A percentile compares a stretch with the other conserved stretches of the same genome.
Evolutionary conservation across 1,140 invertebrate species (phyloP).

Genomic region (Melanaphis sacchari): DNA sequence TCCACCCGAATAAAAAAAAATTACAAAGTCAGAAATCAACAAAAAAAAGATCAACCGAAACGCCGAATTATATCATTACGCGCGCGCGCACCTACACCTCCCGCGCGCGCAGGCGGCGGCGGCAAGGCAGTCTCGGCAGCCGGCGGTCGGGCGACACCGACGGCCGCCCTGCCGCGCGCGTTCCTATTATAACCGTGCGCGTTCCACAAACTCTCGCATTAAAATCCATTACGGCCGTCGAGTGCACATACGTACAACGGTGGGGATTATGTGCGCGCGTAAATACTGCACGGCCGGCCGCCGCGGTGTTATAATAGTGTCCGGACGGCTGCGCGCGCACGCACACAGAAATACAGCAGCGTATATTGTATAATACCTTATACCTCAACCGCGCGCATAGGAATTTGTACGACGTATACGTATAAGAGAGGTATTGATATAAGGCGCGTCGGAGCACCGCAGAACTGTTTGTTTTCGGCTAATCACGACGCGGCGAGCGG

Average conservation of each 20-base stretch:
- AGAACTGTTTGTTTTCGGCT: no score
- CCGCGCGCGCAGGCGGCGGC: neutral
- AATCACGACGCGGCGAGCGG: no score
- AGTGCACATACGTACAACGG: neutral
- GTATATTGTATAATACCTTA: no score
- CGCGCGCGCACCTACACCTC: neutral
- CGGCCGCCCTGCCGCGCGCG: neutral
- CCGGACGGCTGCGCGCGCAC: neutral
- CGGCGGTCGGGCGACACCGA: slow-evolving; percentile 7
- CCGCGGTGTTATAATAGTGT: slow-evolving; percentile 24
- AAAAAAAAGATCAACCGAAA: neutral
- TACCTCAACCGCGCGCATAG: no score
- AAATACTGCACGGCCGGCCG: neutral
- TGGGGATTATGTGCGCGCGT: neutral
- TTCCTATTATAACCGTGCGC: neutral
- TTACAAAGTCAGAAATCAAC: neutral
- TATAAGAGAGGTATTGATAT: no score
- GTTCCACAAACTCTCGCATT: slow-evolving; percentile 39
- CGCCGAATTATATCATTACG: neutral
- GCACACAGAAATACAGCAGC: no score
- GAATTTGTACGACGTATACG: no score
- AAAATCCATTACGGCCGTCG: slow-evolving; percentile 31
- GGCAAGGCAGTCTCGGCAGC: neutral
- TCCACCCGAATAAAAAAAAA: neutral
- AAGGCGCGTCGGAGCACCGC: no score